phyloP scores from a whole-genome alignment of 2,888 invertebrate species.

The Chromoteleia sp. region DNA sequence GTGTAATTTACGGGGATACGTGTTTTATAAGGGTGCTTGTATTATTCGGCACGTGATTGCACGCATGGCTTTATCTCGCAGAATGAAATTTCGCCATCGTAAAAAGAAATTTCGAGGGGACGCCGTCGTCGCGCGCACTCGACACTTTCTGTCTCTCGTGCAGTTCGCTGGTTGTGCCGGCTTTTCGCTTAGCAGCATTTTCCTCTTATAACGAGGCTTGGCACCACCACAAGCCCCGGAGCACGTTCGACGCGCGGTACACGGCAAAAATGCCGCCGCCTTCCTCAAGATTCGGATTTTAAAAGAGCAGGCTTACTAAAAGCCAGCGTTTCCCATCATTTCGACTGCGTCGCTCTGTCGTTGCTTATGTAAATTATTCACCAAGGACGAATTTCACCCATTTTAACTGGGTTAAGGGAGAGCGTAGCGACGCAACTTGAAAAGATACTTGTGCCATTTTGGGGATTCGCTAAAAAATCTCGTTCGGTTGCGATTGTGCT shows the following conservation, averaged over 20 bases:
- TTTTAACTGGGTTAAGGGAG: slow-evolving; percentile 44
- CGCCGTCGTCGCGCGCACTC: slow-evolving; percentile 59
- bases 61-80: slow-evolving; percentile 63
- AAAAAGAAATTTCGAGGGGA: slow-evolving; percentile 62
- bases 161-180: slow-evolving; percentile 48
- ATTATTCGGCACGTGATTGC: slow-evolving; percentile 67
- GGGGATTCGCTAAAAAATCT: neutral
- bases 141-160: slow-evolving; percentile 55
- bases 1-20: slow-evolving; percentile 63
- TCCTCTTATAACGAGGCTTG: slow-evolving; percentile 66
- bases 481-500: neutral
- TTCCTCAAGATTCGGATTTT: slow-evolving; percentile 49
- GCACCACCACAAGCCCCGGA: slow-evolving; percentile 46
- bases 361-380: slow-evolving; percentile 51
- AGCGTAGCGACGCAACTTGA: neutral
- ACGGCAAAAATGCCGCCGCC: slow-evolving; percentile 41
- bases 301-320: slow-evolving; percentile 33
- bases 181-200: slow-evolving; percentile 65
- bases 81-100: slow-evolving; percentile 62
- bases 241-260: slow-evolving; percentile 56
- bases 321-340: slow-evolving; percentile 44
- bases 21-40: slow-evolving; percentile 61
- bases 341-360: slow-evolving; percentile 31
- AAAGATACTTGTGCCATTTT: slow-evolving; percentile 10
- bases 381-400: slow-evolving; percentile 46